These are phyloP conservation scores for Chrysolina americana DNA, from an alignment of 2,888 invertebrate genomes.

Conservation along the genomic window DNA sequence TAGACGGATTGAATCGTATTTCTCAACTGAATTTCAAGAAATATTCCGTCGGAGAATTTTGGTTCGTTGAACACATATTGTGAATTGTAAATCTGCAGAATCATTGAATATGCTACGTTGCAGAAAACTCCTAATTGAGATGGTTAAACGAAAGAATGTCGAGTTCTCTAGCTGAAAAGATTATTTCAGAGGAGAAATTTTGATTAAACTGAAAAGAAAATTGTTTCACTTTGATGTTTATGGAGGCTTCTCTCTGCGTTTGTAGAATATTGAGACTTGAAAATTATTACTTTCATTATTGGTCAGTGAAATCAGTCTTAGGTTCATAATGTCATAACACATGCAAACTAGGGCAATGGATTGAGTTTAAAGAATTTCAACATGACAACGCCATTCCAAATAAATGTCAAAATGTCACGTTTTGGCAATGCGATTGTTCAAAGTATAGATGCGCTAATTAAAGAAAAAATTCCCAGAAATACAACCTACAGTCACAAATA, in stretches of 20 bases:
- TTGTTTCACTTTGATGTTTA: background rate
- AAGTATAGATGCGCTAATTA: too few relatives aligned
- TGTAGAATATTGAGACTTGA: background rate
- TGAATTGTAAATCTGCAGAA: conserved; percentile 6
- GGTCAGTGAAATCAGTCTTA: too few relatives aligned
- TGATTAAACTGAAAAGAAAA: background rate
- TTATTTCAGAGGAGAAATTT: background rate
- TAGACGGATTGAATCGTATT: background rate
- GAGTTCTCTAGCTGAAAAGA: background rate
- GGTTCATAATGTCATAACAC: too few relatives aligned
- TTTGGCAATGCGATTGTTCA: too few relatives aligned
- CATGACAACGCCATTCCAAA: too few relatives aligned
- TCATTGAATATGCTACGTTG: background rate
- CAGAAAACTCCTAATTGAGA: background rate
- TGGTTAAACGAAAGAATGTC: background rate
- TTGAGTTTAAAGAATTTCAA: too few relatives aligned
- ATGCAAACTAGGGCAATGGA: too few relatives aligned
- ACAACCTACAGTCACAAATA: too few relatives aligned
- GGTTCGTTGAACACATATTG: conserved; percentile 2
- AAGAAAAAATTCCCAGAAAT: too few relatives aligned
- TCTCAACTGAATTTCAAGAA: background rate
- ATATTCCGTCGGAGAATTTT: background rate
- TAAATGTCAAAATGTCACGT: too few relatives aligned
- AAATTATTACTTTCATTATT: too few relatives aligned
- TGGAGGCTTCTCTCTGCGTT: background rate